These are phyloP conservation scores for Drosophila fungiperda DNA, from an alignment of 2,888 invertebrate species.

Conservation along the genomic window DNA sequence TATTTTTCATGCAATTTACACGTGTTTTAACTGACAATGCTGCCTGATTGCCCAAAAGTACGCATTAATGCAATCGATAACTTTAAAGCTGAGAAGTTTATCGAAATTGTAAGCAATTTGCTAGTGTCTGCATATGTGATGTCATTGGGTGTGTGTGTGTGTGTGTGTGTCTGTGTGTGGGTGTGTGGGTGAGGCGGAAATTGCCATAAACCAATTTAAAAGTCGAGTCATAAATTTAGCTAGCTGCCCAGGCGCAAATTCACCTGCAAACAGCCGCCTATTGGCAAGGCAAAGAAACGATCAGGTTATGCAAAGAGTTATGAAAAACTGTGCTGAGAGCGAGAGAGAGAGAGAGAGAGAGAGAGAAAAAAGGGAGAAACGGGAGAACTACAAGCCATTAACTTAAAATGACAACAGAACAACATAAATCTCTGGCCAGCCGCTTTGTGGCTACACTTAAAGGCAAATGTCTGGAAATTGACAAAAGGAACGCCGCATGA, in stretches of 20 bases:
- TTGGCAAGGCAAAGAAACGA: slow-evolving; percentile 45
- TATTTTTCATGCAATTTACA: slow-evolving; percentile 11
- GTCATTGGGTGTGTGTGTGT: neutral
- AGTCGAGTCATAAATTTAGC: slow-evolving; percentile 65
- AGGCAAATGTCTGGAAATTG: slow-evolving; percentile 72
- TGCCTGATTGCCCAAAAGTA: neutral
- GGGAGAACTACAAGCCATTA: slow-evolving; percentile 80
- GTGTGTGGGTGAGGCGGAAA: slow-evolving; percentile 51
- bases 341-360: neutral
- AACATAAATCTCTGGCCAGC: slow-evolving; percentile 78
- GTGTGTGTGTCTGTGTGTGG: slow-evolving; percentile 18
- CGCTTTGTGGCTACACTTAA: slow-evolving; percentile 59
- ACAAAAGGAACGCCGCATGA: slow-evolving; percentile 65
- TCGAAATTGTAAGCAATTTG: neutral
- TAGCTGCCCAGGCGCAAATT: slow-evolving; percentile 49
- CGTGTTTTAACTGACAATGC: neutral
- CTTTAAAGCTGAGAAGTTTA: neutral
- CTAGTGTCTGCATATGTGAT: neutral
- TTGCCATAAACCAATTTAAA: slow-evolving; percentile 73
- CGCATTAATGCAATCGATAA: slow-evolving; percentile 25
- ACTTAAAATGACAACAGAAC: slow-evolving; percentile 82
- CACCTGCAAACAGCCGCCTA: slow-evolving; percentile 62
- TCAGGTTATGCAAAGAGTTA: slow-evolving; percentile 62
- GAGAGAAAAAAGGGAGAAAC: slow-evolving; percentile 1
- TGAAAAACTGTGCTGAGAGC: slow-evolving; percentile 38